Base-by-base conservation (phyloP, 2,113 vertebrate species). In the Eudyptes chrysolophus region DNA sequence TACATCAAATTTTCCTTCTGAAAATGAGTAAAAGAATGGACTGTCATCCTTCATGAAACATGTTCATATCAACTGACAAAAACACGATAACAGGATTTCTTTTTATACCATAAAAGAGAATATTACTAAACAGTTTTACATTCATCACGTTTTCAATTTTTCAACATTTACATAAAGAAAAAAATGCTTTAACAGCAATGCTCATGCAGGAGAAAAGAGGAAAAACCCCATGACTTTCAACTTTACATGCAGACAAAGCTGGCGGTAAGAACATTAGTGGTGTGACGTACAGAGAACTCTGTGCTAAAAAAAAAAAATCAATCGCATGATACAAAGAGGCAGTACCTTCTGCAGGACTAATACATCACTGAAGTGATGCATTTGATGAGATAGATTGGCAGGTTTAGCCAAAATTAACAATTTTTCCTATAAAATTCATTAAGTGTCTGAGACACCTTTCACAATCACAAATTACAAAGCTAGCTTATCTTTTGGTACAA, bases 261-360 rank as follows among this genome's bases (percentile, higher is more conserved):
- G 87, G 75, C 66, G 89, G 77, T 87, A 66, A 88, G 93, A 81
- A 87, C 13, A 76, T 52, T 89, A 97, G 90, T 84, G 29, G 19
- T 78, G 84, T 49, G 80, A 88, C 96, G 52, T 60, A 78, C 74
- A 70, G 57, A 93, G 84, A 90, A 94, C 70, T 57, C 93, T 27
- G 36, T 68, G 72, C 36, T 32, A 29, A 61, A 82, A 62, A 64
- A 64, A 76, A 92, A 92, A 80, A 16, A 14, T 42, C 85, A 30
- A 34, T 68, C 3, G 4, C 11, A 68, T 66, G 78, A 85, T 38
- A 81, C 42, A 89, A 96, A 96, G 97, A 98, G 98, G 97, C 97
- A 97, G 98, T 94, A 98, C 76, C 84, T 97, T 97, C 97, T 94
- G 92, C 87, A 98, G 97, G 96, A 97, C 98, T 92, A 94, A 92